Percentiles rank a stretch among this genome's conserved stretches.
phyloP scores from a whole-genome alignment of 2,888 invertebrate species.

The Drosophila neotestacea region DNA sequence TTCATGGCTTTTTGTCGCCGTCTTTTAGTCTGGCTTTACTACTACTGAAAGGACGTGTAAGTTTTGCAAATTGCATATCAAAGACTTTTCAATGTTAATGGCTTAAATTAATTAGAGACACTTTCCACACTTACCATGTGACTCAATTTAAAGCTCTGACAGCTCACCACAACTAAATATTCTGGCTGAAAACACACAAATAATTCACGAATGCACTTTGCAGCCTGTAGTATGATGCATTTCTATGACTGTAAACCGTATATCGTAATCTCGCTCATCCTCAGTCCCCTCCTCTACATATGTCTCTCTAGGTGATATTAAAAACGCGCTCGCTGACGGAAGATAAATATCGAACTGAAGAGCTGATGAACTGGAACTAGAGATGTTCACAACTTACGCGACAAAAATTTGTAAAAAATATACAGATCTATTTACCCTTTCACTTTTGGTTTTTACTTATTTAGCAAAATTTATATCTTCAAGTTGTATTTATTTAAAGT shows the following conservation, averaged over 20 bases:
- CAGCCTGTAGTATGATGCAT: constrained; percentile 20
- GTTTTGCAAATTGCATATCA: constrained; percentile 54
- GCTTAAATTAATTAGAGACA: constrained; percentile 61
- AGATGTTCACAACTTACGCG: background rate
- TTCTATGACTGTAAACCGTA: constrained; percentile 21
- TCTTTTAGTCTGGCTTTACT: constrained; percentile 29
- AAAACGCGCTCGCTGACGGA: constrained; percentile 55
- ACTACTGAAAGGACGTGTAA: constrained; percentile 43
- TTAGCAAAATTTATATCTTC: no score
- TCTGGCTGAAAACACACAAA: constrained; percentile 32
- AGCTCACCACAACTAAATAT: constrained; percentile 28
- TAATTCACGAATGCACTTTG: constrained; percentile 56
- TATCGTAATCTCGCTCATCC: constrained; percentile 15
- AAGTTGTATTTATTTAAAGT: no score
- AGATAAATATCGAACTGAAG: constrained; percentile 55
- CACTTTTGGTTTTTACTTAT: no score
- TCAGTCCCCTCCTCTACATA: background rate
- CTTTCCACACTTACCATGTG: constrained; percentile 41
- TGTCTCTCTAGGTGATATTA: constrained; percentile 48
- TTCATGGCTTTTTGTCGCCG: constrained; percentile 73
- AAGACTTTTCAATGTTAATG: constrained; percentile 42
- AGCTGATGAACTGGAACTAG: constrained; percentile 16
- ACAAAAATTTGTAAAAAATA: background rate
- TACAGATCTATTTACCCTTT: no score
- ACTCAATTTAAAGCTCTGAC: constrained; percentile 47